These are phyloP conservation scores for Zaprionus lachaisei DNA, from an alignment of 1,140 invertebrate species.

Conservation along the genomic window DNA sequence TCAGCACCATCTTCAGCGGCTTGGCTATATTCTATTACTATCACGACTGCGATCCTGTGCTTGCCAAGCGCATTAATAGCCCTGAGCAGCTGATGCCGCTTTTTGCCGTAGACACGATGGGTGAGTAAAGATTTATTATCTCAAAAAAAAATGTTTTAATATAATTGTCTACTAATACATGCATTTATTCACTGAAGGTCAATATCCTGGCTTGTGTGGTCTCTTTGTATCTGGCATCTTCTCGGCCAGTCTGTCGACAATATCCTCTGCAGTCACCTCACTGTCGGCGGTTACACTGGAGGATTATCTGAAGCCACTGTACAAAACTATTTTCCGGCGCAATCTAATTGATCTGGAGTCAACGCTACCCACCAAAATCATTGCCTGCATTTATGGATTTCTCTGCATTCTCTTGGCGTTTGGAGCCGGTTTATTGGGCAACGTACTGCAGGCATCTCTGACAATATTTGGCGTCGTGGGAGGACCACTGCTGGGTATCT, in stretches of 20 bases:
- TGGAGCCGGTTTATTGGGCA: conserved; percentile 88
- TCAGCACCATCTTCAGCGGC: conserved; percentile 91
- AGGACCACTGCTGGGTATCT: conserved; percentile 91
- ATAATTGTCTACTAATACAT: neutral
- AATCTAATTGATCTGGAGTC: conserved; percentile 68
- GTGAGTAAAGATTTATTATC: conserved; percentile 45
- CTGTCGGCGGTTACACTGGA: conserved; percentile 93
- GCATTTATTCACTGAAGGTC: conserved; percentile 42
- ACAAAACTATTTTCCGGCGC: conserved; percentile 77
- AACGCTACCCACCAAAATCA: conserved; percentile 86
- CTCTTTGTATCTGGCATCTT: conserved; percentile 94
- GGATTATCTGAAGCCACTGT: conserved; percentile 89
- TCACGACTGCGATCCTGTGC: conserved; percentile 90
- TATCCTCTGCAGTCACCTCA: conserved; percentile 94
- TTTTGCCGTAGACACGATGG: conserved; percentile 92
- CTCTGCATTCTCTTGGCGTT: conserved; percentile 90
- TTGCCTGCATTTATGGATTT: conserved; percentile 89
- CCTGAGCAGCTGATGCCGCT: conserved; percentile 88
- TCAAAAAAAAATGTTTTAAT: neutral
- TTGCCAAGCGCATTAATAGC: conserved; percentile 85
- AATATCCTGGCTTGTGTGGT: conserved; percentile 91
- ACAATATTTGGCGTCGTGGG: conserved; percentile 93
- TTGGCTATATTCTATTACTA: conserved; percentile 92
- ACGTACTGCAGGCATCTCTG: conserved; percentile 90
- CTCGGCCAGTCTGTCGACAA: conserved; percentile 92